These are phyloP conservation scores for Pagetopsis macropterus DNA, from an alignment of 2,797 vertebrate genomes.

Conservation along the genomic window DNA sequence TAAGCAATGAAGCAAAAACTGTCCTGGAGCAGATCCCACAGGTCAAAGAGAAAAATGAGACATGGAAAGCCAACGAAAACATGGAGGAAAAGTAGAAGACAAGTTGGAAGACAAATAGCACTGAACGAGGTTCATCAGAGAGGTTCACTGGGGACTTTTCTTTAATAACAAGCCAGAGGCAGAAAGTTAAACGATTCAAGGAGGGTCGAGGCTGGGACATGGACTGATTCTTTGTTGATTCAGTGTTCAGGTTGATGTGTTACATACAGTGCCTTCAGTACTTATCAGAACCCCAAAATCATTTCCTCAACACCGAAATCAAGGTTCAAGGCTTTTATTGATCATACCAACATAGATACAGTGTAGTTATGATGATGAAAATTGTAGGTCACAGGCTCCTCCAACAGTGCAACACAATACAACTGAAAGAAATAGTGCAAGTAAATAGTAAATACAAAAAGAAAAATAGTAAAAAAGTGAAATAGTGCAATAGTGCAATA, in stretches of 20 bases:
- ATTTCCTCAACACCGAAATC: not conserved
- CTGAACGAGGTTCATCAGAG: slow-evolving; percentile 28
- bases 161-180: slow-evolving; percentile 32
- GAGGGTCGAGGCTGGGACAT: slow-evolving; percentile 1
- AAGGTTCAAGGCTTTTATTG: too few species aligned
- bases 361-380: too few species aligned
- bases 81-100: slow-evolving; percentile 27
- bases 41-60: slow-evolving; percentile 25
- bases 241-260: not conserved
- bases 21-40: slow-evolving; percentile 10
- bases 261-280: not conserved
- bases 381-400: too few species aligned
- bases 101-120: slow-evolving; percentile 46
- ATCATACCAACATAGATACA: too few species aligned
- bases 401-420: too few species aligned
- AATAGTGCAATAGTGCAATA: too few species aligned
- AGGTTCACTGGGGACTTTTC: slow-evolving; percentile 30
- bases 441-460: too few species aligned
- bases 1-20: slow-evolving; percentile 22
- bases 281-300: not conserved
- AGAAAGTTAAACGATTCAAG: slow-evolving; percentile 36
- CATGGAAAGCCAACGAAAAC: slow-evolving; percentile 52
- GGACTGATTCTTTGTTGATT: slow-evolving; percentile 3
- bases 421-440: too few species aligned
- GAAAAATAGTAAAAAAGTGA: too few species aligned